Conservation (phyloP, 2,113 vertebrate species). For the Lepisosteus osseus region DNA sequence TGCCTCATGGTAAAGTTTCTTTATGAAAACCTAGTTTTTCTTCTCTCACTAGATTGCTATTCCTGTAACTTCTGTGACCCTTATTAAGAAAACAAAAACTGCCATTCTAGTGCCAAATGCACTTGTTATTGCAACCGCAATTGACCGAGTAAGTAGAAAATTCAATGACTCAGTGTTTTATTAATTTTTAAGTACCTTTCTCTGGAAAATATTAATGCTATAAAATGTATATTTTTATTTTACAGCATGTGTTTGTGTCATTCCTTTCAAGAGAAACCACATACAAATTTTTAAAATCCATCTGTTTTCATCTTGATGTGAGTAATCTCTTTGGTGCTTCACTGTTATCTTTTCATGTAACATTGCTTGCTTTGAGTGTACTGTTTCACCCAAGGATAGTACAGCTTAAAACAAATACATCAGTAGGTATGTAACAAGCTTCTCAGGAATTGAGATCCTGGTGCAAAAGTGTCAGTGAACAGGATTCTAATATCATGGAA, state of each 20-base stretch:
- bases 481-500: too few species aligned
- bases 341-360: too few species aligned
- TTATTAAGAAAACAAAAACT: slow-evolving; percentile 93
- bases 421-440: too few species aligned
- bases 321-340: slow-evolving; percentile 25
- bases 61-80: slow-evolving; percentile 78
- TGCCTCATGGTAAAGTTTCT: background rate
- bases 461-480: too few species aligned
- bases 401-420: too few species aligned
- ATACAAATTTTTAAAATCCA: slow-evolving; percentile 83
- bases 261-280: slow-evolving; percentile 90
- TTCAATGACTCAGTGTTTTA: background rate
- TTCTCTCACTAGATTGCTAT: slow-evolving; percentile 77
- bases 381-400: too few species aligned
- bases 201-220: background rate
- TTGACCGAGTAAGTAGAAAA: slow-evolving; percentile 72
- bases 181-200: background rate
- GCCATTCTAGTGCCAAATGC: slow-evolving; percentile 93
- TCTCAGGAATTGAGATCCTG: too few species aligned
- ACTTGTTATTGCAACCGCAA: slow-evolving; percentile 77
- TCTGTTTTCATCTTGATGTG: slow-evolving; percentile 84
- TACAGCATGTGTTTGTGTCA: slow-evolving; percentile 89
- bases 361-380: too few species aligned
- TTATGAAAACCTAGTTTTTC: background rate
- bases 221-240: slow-evolving; percentile 29